Evolutionary conservation across 2,113 vertebrate genomes (phyloP), one percentile per base, ranked within the genome.

Genomic region (Diadophis punctatus): DNA sequence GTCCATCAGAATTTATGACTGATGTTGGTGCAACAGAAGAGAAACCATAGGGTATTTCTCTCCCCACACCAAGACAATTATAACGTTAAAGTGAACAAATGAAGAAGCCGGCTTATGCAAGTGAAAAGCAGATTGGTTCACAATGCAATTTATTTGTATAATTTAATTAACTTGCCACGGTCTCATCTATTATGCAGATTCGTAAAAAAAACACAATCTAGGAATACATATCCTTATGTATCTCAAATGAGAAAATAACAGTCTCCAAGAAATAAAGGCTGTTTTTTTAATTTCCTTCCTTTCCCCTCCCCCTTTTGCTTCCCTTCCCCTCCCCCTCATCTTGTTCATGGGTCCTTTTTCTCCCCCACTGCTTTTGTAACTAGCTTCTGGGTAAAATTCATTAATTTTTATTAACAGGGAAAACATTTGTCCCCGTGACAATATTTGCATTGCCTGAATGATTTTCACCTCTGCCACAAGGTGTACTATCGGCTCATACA

Each of bases 391-490:
- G 96, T 97, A 98, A 97, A 98, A 98, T 99, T 99, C 98, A 99
- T 99, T 98, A 98, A 98, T 99, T 99, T 98, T 98, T 98, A 99
- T 98, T 98, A 98, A 98, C 98, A 98, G 98, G 98, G 97, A 99
- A 99, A 98, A 99, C 98, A 98, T 98, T 98, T 98, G 97, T 98
- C 98, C 98, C 96, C 96, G 91, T 97, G 98, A 98, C 97, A 98
- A 98, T 99, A 99, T 99, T 98, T 99, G 98, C 98, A 98, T 99
- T 98, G 98, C 98, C 98, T 98, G 98, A 99, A 99, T 99, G 98
- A 98, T 99, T 99, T 99, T 99, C 99, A 99, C 99, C 99, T 98
- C 99, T 99, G 99, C 99, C 99, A 99, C 97, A 98, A 99, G 99
- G 98, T 99, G 98, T 98, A 98, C 98, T 98, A 98, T 97, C 95